Percentiles rank a stretch among this genome's conserved stretches.
These are phyloP conservation scores for Colinus virginianus DNA, from an alignment of 2,113 vertebrate genomes.

Conservation along the genomic window DNA sequence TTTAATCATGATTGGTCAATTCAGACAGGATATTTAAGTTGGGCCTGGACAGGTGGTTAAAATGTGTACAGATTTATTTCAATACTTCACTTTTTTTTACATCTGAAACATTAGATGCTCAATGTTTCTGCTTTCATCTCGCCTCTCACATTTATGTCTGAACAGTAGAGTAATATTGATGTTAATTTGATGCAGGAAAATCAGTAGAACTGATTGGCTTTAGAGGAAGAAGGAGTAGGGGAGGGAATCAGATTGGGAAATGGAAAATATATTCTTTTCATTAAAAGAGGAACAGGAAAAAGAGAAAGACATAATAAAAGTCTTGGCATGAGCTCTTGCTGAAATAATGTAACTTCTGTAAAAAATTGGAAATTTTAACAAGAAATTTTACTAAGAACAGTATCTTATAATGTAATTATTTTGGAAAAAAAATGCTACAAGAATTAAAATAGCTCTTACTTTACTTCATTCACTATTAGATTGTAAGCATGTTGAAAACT, in stretches of 20 bases:
- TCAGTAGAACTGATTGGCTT: slow-evolving; percentile 30
- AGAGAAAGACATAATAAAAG: slow-evolving; percentile 2
- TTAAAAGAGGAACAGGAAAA: background rate
- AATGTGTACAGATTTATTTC: background rate
- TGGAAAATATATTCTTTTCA: background rate
- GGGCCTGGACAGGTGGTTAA: background rate
- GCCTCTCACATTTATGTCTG: background rate
- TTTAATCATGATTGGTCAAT: background rate
- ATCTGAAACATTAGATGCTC: background rate
- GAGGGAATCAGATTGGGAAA: background rate
- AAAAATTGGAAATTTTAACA: background rate
- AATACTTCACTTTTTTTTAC: background rate
- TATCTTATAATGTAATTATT: background rate
- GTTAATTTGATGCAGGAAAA: background rate
- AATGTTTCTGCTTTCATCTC: background rate
- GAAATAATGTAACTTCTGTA: background rate
- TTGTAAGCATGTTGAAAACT: background rate
- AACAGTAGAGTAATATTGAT: background rate
- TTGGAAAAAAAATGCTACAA: background rate
- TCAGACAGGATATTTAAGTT: background rate
- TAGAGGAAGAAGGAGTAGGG: background rate
- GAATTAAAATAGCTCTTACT: no score
- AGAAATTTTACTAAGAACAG: background rate
- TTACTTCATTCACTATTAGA: background rate
- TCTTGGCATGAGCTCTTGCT: background rate